Base-by-base conservation (phyloP, 2,888 invertebrate genomes). In the Lordiphosa fenestrarum region DNA sequence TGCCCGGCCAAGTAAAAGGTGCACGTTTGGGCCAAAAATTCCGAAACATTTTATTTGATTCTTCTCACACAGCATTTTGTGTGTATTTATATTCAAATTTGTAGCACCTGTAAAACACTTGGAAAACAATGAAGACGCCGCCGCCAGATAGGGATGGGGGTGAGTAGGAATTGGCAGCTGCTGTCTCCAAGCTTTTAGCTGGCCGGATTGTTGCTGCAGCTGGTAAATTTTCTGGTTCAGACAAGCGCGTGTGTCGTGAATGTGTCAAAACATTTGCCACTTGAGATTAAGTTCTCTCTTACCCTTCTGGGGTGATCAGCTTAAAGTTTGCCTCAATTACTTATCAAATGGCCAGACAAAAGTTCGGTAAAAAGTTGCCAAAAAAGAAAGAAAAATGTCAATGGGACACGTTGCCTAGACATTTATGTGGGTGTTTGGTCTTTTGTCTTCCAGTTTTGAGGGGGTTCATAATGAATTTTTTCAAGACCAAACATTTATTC, bases 31-130 rank as follows among this genome's bases (percentile, higher is more conserved):
- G 41, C 40, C 48, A 48, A 63, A 71, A 66, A 57, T 66, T 62
- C 60, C 69, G 57, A 60, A 71, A 68, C 73, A 84, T 77, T 84
- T 77, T 66, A 77, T 81, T 84, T 73, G 76, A 81, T 84, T 81
- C 84, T 73, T 69, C n/a, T 61, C 67, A 76, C 77, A 75, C 81
- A 83, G 81, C 48, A 52, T 66, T 52, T 66, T 51, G 38, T 50
- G 47, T 63, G 78, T 64, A 77, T 84, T 84, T 77, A 65, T 77
- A 77, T 77, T 77, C 68, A 77, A 77, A 77, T 77, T 84, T 84
- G 84, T 73, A 77, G 78, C 84, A 84, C 66, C 84, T 84, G 78
- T 73, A 73, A 68, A 81, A 68, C 78, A 81, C 68, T 76, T 70
- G 55, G 37, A 50, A 77, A 77, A 77, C 84, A 81, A 77, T 77